phyloP scores from a whole-genome alignment of 2,888 invertebrate genomes.

The Drosophila robusta region DNA sequence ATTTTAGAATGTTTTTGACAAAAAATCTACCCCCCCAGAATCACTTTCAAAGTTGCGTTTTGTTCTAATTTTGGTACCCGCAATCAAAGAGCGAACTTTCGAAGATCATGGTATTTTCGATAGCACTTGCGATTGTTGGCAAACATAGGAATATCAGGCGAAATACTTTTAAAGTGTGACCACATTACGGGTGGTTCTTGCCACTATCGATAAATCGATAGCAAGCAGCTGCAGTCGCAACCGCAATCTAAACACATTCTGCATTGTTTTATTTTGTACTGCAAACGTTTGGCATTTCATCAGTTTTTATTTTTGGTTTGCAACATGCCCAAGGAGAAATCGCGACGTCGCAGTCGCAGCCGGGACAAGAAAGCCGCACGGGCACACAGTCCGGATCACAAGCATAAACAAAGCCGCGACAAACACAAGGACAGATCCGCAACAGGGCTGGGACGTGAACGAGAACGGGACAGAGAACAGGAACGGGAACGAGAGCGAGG shows the following conservation, averaged over 20 bases:
- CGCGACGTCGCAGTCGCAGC: slow-evolving; percentile 48
- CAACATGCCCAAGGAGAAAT: slow-evolving; percentile 66
- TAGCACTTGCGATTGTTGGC: neutral
- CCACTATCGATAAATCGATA: slow-evolving; percentile 47
- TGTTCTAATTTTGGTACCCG: too few relatives aligned
- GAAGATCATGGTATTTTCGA: neutral
- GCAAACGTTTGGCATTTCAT: slow-evolving; percentile 32
- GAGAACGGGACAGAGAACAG: slow-evolving; percentile 19
- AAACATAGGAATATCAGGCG: too few relatives aligned
- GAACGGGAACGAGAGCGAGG: slow-evolving; percentile 26
- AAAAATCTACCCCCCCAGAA: too few relatives aligned
- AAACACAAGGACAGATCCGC: slow-evolving; percentile 13
- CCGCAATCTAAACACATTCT: slow-evolving; percentile 1
- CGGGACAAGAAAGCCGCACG: slow-evolving; percentile 28
- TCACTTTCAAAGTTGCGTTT: too few relatives aligned
- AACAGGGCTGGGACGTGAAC: slow-evolving; percentile 1
- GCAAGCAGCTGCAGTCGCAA: slow-evolving; percentile 36
- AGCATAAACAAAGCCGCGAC: slow-evolving; percentile 24
- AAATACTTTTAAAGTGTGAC: neutral
- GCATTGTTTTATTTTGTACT: slow-evolving; percentile 15
- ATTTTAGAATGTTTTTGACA: too few relatives aligned
- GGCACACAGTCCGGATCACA: slow-evolving; percentile 19
- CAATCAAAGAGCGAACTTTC: too few relatives aligned
- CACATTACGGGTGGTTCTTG: neutral
- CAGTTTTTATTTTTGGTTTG: neutral